Evolutionary conservation across 2,797 vertebrate genomes (phyloP).

Genomic region (Lutjanus campechanus): DNA sequence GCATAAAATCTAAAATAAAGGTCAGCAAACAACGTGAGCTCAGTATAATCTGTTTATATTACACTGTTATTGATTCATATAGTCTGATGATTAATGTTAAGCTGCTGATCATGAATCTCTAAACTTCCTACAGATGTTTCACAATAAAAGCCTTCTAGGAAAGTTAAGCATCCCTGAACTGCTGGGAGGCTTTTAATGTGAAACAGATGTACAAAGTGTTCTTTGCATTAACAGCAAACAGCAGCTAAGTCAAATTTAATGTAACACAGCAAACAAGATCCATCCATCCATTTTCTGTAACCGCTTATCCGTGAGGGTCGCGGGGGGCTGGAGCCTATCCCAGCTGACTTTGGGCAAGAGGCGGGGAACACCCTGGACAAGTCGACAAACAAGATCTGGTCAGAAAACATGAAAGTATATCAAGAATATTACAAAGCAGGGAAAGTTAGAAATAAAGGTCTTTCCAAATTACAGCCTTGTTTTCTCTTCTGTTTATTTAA

Average conservation of each 20-base stretch:
- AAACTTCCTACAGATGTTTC: constrained; percentile 19
- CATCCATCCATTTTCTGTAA: no score
- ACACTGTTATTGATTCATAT: not conserved
- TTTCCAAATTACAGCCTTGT: not conserved
- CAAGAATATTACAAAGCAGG: not conserved
- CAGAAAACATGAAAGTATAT: constrained; percentile 3
- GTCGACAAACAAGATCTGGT: constrained; percentile 28
- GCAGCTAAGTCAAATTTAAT: not conserved
- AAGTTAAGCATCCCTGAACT: not conserved
- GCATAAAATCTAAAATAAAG: not conserved
- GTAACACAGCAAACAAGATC: constrained; percentile 29
- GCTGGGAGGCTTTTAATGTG: constrained; percentile 20
- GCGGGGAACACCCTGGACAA: no score
- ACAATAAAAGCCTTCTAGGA: constrained; percentile 14
- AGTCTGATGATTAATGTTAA: not conserved
- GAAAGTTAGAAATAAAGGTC: not conserved
- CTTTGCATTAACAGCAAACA: constrained; percentile 18
- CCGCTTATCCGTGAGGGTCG: no score
- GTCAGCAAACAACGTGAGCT: not conserved
- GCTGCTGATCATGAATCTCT: constrained; percentile 4
- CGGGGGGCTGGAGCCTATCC: no score
- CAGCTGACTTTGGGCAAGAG: no score
- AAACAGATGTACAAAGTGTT: constrained; percentile 38
- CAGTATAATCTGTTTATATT: not conserved
- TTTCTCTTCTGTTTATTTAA: not conserved